Evolutionary conservation across 2,888 invertebrate genomes (phyloP).

Genomic region (Lumbricus terrestris): DNA sequence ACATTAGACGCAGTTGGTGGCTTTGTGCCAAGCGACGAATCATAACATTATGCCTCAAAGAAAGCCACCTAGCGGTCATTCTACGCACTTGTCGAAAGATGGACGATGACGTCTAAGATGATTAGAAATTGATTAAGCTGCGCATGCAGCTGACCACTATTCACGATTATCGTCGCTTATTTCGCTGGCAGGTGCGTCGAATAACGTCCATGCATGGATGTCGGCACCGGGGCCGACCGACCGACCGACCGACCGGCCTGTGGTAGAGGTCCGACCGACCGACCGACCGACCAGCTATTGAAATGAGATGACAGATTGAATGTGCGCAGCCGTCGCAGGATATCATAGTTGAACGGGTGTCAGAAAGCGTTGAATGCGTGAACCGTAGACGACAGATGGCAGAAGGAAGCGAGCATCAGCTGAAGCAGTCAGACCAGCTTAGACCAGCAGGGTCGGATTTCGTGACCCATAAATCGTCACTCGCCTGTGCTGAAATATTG

Average conservation of each 20-base stretch:
- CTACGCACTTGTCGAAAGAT: neutral
- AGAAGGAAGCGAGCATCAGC: neutral
- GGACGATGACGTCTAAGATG: neutral
- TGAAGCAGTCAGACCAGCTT: neutral
- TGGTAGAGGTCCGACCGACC: neutral
- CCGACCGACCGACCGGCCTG: too few species aligned
- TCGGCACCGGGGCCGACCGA: neutral
- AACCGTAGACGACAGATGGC: neutral
- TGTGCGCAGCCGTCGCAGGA: too few species aligned
- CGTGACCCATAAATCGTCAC: neutral
- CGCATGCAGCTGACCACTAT: neutral
- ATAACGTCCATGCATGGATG: neutral
- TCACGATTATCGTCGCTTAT: neutral
- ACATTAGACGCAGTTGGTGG: neutral
- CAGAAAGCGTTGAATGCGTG: neutral
- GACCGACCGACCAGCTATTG: too few species aligned
- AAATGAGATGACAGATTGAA: neutral
- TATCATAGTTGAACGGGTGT: neutral
- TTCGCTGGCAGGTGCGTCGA: neutral
- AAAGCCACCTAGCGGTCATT: neutral
- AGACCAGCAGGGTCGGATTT: neutral
- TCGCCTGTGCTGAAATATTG: neutral
- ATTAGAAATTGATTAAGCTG: constrained; percentile 10
- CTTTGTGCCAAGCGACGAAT: neutral
- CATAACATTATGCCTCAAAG: neutral